Percentiles rank a stretch among this genome's conserved stretches.
These are phyloP conservation scores for Tuta absoluta DNA, from an alignment of 2,888 invertebrate species.

Conservation along the genomic window DNA sequence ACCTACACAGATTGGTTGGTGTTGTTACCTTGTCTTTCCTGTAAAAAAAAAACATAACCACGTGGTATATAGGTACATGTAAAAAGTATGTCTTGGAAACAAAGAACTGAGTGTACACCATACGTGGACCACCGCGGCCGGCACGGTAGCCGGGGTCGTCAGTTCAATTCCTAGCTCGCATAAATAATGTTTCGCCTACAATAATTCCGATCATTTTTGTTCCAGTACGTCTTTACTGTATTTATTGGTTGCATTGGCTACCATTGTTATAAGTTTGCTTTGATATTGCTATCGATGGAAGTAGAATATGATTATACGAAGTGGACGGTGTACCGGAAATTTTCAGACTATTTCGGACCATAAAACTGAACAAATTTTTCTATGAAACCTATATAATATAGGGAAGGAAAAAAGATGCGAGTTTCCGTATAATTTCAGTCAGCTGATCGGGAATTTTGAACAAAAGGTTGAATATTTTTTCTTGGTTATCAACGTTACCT, in stretches of 20 bases:
- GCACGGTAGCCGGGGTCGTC: constrained; percentile 72
- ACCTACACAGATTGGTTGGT: too few species aligned
- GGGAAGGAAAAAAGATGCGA: too few species aligned
- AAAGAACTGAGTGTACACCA: neutral
- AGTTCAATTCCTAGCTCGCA: constrained; percentile 60
- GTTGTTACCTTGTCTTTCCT: too few species aligned
- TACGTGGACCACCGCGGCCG: constrained; percentile 62
- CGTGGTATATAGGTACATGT: too few species aligned
- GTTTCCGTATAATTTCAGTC: too few species aligned
- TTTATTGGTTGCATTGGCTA: constrained; percentile 54
- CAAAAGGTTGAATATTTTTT: too few species aligned
- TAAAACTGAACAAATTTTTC: too few species aligned
- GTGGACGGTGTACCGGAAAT: neutral
- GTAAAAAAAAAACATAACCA: too few species aligned
- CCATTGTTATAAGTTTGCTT: constrained; percentile 29
- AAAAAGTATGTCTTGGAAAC: neutral
- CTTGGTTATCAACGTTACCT: too few species aligned
- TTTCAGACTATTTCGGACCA: too few species aligned
- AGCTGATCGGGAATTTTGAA: too few species aligned
- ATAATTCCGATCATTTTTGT: constrained; percentile 68
- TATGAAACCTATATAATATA: too few species aligned
- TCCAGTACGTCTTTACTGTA: constrained; percentile 52
- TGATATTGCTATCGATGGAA: constrained; percentile 34
- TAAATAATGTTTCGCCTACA: constrained; percentile 69
- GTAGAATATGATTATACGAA: neutral